phyloP scores from a whole-genome alignment of 1,140 invertebrate species.

The Stenopsyche tienmushanensis region DNA sequence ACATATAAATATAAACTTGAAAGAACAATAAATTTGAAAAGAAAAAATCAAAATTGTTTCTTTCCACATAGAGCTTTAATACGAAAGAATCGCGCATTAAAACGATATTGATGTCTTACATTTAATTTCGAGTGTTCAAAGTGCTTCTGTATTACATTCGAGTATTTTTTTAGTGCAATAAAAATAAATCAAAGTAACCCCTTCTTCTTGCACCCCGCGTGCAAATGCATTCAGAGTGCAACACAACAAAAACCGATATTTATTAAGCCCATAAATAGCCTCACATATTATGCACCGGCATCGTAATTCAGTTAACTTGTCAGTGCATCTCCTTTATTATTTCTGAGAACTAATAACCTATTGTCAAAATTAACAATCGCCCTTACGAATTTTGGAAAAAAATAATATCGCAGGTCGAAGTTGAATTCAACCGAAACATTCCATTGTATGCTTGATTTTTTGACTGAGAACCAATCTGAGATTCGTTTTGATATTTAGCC shows the following conservation, averaged over 20 bases:
- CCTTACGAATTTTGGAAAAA: too few relatives aligned
- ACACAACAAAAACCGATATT: slow-evolving; percentile 1
- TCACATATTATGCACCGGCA: not conserved
- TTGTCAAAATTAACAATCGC: too few relatives aligned
- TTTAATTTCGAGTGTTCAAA: not conserved
- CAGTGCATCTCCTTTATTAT: not conserved
- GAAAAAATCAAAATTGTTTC: too few relatives aligned
- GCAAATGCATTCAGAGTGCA: not conserved
- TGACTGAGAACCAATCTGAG: too few relatives aligned
- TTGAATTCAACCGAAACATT: too few relatives aligned
- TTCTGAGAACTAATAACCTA: not conserved
- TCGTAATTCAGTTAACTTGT: not conserved
- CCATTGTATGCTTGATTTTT: too few relatives aligned
- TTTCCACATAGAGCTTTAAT: not conserved
- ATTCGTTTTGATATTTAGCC: too few relatives aligned
- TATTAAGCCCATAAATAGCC: slow-evolving; percentile 6
- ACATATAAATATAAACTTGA: too few relatives aligned
- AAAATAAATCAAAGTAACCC: not conserved
- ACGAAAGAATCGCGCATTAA: not conserved
- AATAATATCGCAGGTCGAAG: too few relatives aligned
- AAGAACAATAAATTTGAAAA: too few relatives aligned
- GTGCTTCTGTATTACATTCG: not conserved
- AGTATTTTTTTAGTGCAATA: not conserved
- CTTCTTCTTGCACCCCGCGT: not conserved
- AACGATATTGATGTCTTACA: not conserved